Evolutionary conservation across 2,113 vertebrate genomes (phyloP).

Genomic region (Spermophilus dauricus): DNA sequence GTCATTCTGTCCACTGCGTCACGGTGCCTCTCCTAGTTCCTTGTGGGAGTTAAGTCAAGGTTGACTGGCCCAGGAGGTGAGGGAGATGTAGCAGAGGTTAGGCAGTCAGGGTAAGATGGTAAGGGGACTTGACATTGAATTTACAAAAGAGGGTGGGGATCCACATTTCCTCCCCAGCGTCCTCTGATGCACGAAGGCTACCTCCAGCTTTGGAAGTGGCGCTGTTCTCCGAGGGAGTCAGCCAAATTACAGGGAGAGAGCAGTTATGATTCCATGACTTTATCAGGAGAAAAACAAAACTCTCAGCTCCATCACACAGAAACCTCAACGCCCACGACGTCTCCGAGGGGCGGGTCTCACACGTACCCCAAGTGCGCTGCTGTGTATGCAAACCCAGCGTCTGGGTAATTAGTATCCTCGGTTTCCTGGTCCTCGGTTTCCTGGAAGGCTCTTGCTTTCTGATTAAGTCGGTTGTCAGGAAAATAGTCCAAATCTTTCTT

Average conservation of each 20-base stretch:
- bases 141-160: background rate
- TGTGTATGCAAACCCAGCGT: background rate
- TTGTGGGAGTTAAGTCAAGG: too few species aligned
- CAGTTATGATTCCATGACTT: background rate
- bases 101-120: too few species aligned
- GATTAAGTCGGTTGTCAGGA: conserved; percentile 18
- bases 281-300: conserved; percentile 34
- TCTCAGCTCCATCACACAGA: background rate
- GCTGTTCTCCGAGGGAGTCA: background rate
- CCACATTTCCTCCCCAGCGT: too few species aligned
- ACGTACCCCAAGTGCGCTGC: accelerated
- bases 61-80: too few species aligned
- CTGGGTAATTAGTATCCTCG: background rate
- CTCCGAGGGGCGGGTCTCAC: background rate
- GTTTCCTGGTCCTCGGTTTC: conserved; percentile 59
- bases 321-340: background rate
- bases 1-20: too few species aligned
- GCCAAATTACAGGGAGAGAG: background rate
- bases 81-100: too few species aligned
- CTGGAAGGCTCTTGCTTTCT: conserved; percentile 50
- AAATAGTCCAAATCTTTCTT: conserved; percentile 14
- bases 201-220: background rate
- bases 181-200: background rate
- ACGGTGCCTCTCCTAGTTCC: too few species aligned
- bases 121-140: background rate